Evolutionary conservation across 2,888 invertebrate species (phyloP).

Genomic region (Pantelozetes paolii): DNA sequence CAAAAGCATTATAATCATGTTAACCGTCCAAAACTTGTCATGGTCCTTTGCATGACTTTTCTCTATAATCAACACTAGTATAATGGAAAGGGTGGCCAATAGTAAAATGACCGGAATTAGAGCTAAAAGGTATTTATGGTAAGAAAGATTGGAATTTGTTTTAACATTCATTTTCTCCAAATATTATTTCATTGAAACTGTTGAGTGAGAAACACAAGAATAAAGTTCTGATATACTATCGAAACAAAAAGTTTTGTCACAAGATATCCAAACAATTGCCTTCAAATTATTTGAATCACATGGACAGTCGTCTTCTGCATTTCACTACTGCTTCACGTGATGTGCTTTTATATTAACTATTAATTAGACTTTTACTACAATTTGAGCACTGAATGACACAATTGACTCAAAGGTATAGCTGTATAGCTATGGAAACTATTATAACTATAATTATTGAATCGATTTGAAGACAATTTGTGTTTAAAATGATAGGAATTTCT

Average conservation of each 20-base stretch:
- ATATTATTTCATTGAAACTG: not conserved
- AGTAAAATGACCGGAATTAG: not conserved
- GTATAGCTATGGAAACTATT: conserved; percentile 31
- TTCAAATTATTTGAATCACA: conserved; percentile 6
- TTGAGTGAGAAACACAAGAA: not conserved
- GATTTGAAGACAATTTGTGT: not conserved
- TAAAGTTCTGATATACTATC: not conserved
- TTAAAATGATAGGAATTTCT: not conserved
- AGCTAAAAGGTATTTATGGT: not conserved
- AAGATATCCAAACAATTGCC: not conserved
- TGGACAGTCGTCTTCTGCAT: too few species aligned
- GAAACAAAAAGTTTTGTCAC: not conserved
- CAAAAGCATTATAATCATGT: conserved; percentile 19
- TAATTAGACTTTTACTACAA: not conserved
- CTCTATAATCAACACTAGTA: conserved; percentile 1
- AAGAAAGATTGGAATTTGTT: not conserved
- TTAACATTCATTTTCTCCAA: not conserved
- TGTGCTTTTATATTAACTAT: conserved; percentile 3
- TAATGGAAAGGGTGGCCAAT: conserved; percentile 21
- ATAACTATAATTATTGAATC: conserved; percentile 10
- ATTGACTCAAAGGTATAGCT: too few species aligned
- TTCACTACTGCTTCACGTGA: not conserved
- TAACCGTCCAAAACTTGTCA: conserved; percentile 10
- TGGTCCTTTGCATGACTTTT: not conserved
- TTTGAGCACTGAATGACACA: not conserved